Evolutionary conservation across 2,888 invertebrate genomes (phyloP).

Genomic region (Margaritifera margaritifera): DNA sequence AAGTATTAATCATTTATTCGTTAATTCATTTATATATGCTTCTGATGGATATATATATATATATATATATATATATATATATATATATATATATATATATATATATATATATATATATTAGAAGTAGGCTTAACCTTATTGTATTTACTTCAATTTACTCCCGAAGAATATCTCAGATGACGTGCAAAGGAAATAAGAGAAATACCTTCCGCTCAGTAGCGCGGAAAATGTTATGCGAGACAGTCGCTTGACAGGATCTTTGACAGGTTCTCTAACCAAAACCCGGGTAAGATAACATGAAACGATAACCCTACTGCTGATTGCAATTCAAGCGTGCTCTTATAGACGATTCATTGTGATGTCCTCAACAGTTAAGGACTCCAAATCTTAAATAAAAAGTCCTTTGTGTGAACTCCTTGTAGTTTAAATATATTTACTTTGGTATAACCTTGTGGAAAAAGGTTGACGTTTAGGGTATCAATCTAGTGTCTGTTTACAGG

Average conservation of each 20-base stretch:
- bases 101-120: neutral
- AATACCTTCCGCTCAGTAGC: slow-evolving; percentile 18
- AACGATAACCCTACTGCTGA: too few species aligned
- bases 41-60: too few species aligned
- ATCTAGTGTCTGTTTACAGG: too few species aligned
- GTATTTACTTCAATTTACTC: neutral
- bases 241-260: too few species aligned
- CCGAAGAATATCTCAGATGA: neutral
- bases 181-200: neutral
- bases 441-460: slow-evolving; percentile 18
- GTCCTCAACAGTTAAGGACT: too few species aligned
- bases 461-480: slow-evolving; percentile 6
- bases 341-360: too few species aligned
- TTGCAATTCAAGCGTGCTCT: too few species aligned
- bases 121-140: neutral
- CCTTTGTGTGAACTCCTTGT: slow-evolving; percentile 1
- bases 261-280: too few species aligned
- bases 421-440: slow-evolving; percentile 29
- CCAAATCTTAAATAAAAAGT: too few species aligned
- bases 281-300: too few species aligned
- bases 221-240: slow-evolving; percentile 20
- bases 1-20: too few species aligned
- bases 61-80: slow-evolving; percentile 4
- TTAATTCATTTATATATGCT: too few species aligned
- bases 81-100: slow-evolving; percentile 8